phyloP scores from a whole-genome alignment of 2,888 invertebrate species.

The Nomada fabriciana region DNA sequence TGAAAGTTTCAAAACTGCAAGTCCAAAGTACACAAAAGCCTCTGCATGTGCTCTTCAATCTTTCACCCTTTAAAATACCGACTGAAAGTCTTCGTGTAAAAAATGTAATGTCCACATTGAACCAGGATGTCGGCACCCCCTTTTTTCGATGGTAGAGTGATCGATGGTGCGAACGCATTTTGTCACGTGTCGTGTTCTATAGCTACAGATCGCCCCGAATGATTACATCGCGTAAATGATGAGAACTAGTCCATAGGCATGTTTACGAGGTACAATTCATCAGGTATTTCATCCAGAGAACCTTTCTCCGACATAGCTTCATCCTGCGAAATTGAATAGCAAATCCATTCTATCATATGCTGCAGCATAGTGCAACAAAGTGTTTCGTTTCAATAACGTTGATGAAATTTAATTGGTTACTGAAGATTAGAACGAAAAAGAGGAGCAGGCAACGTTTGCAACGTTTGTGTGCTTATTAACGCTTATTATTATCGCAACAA shows the following conservation, averaged over 20 bases:
- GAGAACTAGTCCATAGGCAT: neutral
- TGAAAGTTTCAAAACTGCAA: neutral
- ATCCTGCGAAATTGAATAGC: neutral
- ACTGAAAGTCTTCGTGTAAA: neutral
- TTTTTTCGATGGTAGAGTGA: slow-evolving; percentile 10
- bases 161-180: slow-evolving; percentile 20
- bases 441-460: too few species aligned
- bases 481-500: too few species aligned
- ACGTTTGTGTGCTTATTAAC: too few species aligned
- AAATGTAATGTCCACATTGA: slow-evolving; percentile 20
- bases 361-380: too few species aligned
- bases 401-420: too few species aligned
- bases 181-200: neutral
- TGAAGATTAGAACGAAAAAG: too few species aligned
- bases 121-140: neutral
- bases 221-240: slow-evolving; percentile 12
- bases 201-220: neutral
- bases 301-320: too few species aligned
- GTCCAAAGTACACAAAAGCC: neutral
- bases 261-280: neutral
- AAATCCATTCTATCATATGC: neutral
- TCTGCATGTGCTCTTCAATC: neutral
- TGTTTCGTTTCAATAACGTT: too few species aligned
- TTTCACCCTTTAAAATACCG: slow-evolving; percentile 24
- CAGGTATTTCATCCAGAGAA: too few species aligned